Percentiles rank a stretch among this genome's conserved stretches.
Evolutionary conservation across 2,797 vertebrate species (phyloP).

Genomic region (Gymnoscopelus braueri): DNA sequence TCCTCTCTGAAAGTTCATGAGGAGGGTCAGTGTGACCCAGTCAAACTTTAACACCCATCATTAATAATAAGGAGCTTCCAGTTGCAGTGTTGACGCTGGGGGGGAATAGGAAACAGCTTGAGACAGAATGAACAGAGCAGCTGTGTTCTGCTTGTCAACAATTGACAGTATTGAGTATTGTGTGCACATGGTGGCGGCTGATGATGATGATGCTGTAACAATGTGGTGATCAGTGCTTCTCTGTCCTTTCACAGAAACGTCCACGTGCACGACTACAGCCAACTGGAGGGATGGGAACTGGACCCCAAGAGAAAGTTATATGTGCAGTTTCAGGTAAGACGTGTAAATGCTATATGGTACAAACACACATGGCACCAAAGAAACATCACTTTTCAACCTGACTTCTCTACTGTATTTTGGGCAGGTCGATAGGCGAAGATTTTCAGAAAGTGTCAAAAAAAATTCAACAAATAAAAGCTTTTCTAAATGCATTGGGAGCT

Average conservation of each 20-base stretch:
- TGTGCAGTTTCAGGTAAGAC: no score
- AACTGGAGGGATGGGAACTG: background rate
- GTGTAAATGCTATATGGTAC: no score
- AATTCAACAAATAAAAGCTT: no score
- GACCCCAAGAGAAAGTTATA: no score
- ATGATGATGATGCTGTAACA: conserved; percentile 58
- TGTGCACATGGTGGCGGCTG: conserved; percentile 37
- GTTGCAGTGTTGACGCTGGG: conserved; percentile 18
- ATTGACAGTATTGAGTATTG: conserved; percentile 62
- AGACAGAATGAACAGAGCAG: conserved; percentile 37
- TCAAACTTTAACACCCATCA: conserved; percentile 13
- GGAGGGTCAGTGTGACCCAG: conserved; percentile 9
- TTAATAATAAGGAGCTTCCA: conserved; percentile 19
- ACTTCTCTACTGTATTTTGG: no score
- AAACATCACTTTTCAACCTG: no score
- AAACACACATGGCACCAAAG: no score
- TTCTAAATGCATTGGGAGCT: no score
- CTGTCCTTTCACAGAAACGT: conserved; percentile 1
- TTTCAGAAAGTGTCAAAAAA: no score
- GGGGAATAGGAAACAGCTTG: conserved; percentile 25
- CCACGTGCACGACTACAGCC: conserved; percentile 8
- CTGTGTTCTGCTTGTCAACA: conserved; percentile 49
- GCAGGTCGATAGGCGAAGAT: no score
- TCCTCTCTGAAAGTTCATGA: conserved; percentile 8
- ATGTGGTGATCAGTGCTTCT: conserved; percentile 26